Evolutionary conservation across 2,888 invertebrate genomes (phyloP), one percentile per base, ranked within the genome.

Genomic region (Aphrophora alni): DNA sequence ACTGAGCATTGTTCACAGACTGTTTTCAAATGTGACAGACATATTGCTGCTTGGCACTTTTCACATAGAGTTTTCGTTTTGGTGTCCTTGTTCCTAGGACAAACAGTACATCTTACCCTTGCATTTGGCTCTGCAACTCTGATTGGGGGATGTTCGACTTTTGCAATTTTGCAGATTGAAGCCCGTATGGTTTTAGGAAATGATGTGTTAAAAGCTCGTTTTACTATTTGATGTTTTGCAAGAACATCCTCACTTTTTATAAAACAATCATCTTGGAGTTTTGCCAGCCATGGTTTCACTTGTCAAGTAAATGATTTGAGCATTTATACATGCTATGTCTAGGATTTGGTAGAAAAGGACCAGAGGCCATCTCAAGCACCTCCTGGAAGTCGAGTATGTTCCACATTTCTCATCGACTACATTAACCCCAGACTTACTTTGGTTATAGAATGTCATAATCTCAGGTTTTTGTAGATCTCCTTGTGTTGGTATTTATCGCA

Each of bases 381-480:
- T 28, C 38, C 74, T 73, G 74, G 74, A 73, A 73, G 74, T 73
- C 21, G 74, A 73, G 74, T 73, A 73, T 17, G 74, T 73, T 25
- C 74, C 74, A 28, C 74, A 73, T 73, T 73, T 73, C 38, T 73
- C 74, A 68, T 76, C 76, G 2, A 76, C 17, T 0, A 76, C 69
- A 24, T 76, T 59, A 1, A 76, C 59, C 3, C 76, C 76, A 76
- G 76, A 76, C 17, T 76, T 76, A 0, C 59, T 76, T 0, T 21
- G 27, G 28, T 76, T 73, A 21, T 73, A 73, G 21, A 73, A 73
- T 27, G 74, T 73, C 26, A 73, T 73, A 10, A 73, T 73, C 21
- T 73, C 28, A 8, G 74, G 74, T 73, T 73, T 73, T 21, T 12
- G 10, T 24, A 17, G 74, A 73, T 73, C 74, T 73, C 74, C 74